phyloP scores from a whole-genome alignment of 2,113 vertebrate species.

The Riparia riparia region DNA sequence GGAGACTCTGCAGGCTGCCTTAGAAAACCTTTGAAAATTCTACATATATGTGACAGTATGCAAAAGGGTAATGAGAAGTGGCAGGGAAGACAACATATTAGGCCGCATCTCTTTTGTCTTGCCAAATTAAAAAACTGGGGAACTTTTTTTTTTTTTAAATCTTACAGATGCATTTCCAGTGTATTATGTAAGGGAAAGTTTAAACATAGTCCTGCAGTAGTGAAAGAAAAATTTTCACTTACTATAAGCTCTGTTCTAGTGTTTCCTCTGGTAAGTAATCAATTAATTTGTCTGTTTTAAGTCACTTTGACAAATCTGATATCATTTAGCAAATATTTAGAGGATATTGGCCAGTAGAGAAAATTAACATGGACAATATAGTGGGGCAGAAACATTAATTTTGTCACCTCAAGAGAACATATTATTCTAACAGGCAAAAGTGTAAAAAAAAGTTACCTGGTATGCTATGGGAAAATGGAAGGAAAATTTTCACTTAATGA shows the following conservation, averaged over 20 bases:
- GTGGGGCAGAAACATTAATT: neutral
- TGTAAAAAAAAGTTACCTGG: neutral
- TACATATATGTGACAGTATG: neutral
- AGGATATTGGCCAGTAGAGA: neutral
- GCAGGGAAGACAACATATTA: neutral
- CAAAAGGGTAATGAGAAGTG: neutral
- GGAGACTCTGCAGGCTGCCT: neutral
- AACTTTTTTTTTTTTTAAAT: neutral
- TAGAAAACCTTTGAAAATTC: neutral
- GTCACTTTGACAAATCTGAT: neutral
- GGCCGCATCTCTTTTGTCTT: neutral
- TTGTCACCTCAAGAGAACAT: neutral
- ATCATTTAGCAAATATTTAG: neutral
- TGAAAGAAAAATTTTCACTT: neutral
- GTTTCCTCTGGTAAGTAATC: neutral
- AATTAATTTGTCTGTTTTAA: neutral
- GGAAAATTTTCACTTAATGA: neutral
- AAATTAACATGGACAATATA: neutral
- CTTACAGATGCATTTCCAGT: neutral
- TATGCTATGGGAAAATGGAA: accelerated
- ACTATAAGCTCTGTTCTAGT: accelerated
- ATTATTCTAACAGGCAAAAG: neutral
- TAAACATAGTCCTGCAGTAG: neutral
- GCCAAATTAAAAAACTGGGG: neutral
- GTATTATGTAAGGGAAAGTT: neutral